These are phyloP conservation scores for Isurus oxyrinchus DNA, from an alignment of 2,113 vertebrate genomes.

Conservation along the genomic window DNA sequence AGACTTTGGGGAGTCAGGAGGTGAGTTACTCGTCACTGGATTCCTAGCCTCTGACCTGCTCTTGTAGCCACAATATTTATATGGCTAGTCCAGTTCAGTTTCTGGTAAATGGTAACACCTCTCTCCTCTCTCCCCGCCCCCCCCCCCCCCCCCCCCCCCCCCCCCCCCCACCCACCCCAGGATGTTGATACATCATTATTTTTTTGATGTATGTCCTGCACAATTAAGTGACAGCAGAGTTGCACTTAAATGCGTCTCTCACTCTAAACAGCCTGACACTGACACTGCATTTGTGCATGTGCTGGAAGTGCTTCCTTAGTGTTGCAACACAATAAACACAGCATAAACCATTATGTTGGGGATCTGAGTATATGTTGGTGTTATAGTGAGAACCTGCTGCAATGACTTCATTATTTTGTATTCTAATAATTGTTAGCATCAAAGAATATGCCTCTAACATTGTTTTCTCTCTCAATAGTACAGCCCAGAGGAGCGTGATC, in stretches of 20 bases:
- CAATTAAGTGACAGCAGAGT: too few relatives aligned
- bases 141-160: too few relatives aligned
- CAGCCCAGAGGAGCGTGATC: conserved; percentile 79
- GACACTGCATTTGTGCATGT: not conserved
- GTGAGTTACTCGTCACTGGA: too few relatives aligned
- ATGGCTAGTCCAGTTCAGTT: too few relatives aligned
- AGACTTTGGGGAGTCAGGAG: too few relatives aligned
- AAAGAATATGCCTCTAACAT: not conserved
- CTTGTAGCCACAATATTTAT: too few relatives aligned
- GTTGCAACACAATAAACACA: not conserved
- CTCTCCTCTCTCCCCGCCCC: too few relatives aligned
- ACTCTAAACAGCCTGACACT: not conserved
- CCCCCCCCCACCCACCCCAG: too few relatives aligned
- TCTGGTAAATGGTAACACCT: too few relatives aligned
- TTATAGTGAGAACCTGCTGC: not conserved
- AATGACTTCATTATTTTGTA: not conserved
- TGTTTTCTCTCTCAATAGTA: conserved; percentile 59
- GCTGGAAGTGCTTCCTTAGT: not conserved
- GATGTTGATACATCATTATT: too few relatives aligned
- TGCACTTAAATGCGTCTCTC: not conserved
- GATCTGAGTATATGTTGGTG: not conserved
- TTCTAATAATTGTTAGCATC: not conserved
- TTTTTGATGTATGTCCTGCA: too few relatives aligned
- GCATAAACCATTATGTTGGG: not conserved
- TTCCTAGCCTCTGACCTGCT: too few relatives aligned